Evolutionary conservation across 2,797 vertebrate genomes (phyloP).

Genomic region (Tympanoctomys barrerae): DNA sequence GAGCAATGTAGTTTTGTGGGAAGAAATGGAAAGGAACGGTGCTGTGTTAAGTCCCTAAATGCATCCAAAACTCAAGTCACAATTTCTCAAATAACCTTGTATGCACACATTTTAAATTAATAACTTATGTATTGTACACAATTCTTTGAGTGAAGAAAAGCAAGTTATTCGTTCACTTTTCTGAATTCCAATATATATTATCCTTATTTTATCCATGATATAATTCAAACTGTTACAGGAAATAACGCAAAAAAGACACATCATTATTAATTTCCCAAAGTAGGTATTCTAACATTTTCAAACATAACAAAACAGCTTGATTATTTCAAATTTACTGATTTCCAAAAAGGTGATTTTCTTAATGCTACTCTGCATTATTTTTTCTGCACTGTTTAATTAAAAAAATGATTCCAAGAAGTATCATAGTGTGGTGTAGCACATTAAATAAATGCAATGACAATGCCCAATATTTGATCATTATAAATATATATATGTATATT

Average conservation of each 20-base stretch:
- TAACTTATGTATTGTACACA: not conserved
- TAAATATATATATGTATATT: not conserved
- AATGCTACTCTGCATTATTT: not conserved
- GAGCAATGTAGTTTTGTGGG: not conserved
- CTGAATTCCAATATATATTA: not conserved
- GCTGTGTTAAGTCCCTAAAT: not conserved
- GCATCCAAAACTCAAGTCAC: not conserved
- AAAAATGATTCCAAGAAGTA: not conserved
- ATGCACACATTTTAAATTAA: not conserved
- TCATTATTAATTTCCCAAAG: not conserved
- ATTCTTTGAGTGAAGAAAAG: not conserved
- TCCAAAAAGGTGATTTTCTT: not conserved
- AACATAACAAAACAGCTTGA: not conserved
- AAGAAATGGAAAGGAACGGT: not conserved
- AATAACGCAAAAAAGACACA: not conserved
- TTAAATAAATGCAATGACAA: not conserved
- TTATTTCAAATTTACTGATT: slow-evolving; percentile 6
- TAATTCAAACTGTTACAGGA: not conserved
- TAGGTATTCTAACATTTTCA: not conserved
- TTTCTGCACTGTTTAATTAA: not conserved
- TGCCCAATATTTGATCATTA: not conserved
- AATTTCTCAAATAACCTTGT: not conserved
- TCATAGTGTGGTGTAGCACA: not conserved
- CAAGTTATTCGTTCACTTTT: not conserved
- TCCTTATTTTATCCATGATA: not conserved